A percentile compares a stretch with the other conserved stretches of the same genome.
These are phyloP conservation scores for Ptychadena robeensis DNA, from an alignment of 2,797 vertebrate species.

Conservation along the genomic window DNA sequence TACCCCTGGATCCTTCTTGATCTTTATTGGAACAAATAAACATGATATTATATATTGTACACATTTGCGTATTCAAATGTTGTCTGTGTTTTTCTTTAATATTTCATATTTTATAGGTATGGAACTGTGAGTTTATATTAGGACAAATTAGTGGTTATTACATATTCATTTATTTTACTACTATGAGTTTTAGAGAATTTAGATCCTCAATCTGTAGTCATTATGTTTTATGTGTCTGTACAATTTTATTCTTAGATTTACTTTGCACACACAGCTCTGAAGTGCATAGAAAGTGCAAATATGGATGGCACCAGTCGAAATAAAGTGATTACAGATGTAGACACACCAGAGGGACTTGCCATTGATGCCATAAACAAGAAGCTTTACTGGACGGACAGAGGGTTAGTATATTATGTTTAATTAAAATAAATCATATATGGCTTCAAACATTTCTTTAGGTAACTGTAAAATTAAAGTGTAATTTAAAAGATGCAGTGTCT, in stretches of 20 bases:
- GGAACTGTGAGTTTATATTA: not conserved
- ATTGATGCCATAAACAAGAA: slow-evolving; percentile 89
- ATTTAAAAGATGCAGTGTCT: too few species aligned
- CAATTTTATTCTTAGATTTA: slow-evolving; percentile 81
- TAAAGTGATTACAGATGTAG: slow-evolving; percentile 76
- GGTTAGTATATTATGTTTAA: slow-evolving; percentile 71
- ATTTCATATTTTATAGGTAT: not conserved
- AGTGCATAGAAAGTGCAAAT: slow-evolving; percentile 83
- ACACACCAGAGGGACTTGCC: slow-evolving; percentile 81
- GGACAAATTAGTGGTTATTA: not conserved
- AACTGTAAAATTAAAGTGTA: too few species aligned
- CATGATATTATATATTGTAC: not conserved
- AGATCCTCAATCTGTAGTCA: not conserved
- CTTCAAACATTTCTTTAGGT: too few species aligned
- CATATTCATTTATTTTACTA: not conserved
- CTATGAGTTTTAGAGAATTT: not conserved
- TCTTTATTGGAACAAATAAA: not conserved
- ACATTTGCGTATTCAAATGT: not conserved
- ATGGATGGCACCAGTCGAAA: slow-evolving; percentile 81
- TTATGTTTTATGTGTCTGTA: slow-evolving; percentile 31
- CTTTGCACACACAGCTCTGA: slow-evolving; percentile 82
- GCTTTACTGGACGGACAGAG: slow-evolving; percentile 91
- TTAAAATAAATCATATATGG: not conserved
- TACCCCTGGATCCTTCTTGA: too few species aligned
- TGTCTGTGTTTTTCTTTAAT: not conserved